Evolutionary conservation across 2,888 invertebrate genomes (phyloP), one percentile per base, ranked within the genome.

Genomic region (Phortica okadai): DNA sequence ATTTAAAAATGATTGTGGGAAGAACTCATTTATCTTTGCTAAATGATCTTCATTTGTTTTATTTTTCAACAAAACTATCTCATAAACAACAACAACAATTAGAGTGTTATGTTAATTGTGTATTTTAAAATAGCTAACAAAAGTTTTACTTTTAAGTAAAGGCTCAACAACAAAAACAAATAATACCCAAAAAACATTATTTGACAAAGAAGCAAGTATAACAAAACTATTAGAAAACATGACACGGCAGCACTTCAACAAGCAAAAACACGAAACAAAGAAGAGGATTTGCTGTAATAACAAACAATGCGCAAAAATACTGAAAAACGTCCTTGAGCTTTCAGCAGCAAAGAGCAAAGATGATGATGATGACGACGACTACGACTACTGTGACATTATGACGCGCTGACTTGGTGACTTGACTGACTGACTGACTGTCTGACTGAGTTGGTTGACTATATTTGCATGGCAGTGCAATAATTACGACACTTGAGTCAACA

Each of bases 401-500:
- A 33, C 21, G 41, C 66, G 66, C 42, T 66, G 66, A 66, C 66
- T 66, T 14, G 11, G 14, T 16, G 16, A 62, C 16, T 21, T n/a
- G 21, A 16, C 59, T 59, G n/a, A 62, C 62, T 62, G 33, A 25
- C 62, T 62, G 62, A 21, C 62, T 16, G 33, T 16, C 59, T 59
- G 21, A 14, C n/a, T 16, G 21, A 21, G 21, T 21, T 21, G 62
- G 21, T 21, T 62, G 62, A 33, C 33, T 33, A 33, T 33, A 33
- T 62, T 62, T 62, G 42, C 58, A 73, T 50, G 54, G 66, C 66
- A 54, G 74, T 54, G 33, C 62, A 45, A 66, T 66, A 74, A 74
- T 74, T 74, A 74, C 67, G 58, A 66, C 74, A 74, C 74, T 67
- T 74, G 44, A 74, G 58, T 74, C 54, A 74, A 74, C 70, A 72